These are phyloP conservation scores for Linnaemya vulpina DNA, from an alignment of 2,888 invertebrate genomes.

Conservation along the genomic window DNA sequence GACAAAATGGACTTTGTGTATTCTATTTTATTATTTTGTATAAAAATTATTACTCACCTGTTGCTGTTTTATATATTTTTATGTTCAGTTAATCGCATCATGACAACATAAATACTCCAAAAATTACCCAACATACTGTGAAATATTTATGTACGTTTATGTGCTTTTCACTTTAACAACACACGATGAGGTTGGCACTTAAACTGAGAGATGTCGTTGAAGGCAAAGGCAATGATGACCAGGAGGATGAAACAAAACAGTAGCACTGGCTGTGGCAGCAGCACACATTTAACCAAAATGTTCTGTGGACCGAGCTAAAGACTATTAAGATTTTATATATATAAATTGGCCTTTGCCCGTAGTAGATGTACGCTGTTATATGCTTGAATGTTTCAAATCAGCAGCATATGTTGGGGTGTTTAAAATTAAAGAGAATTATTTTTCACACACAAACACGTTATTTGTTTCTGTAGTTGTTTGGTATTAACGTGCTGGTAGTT, in stretches of 20 bases:
- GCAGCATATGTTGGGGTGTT: neutral
- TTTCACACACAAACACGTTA: neutral
- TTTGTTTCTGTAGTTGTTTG: neutral
- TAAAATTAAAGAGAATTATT: conserved; percentile 1
- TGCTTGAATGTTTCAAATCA: neutral
- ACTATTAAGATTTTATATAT: conserved; percentile 5
- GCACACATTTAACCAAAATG: conserved; percentile 76
- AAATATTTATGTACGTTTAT: conserved; percentile 35
- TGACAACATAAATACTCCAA: conserved; percentile 66
- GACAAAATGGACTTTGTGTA: conserved; percentile 2
- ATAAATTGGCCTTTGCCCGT: neutral
- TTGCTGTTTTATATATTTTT: conserved; percentile 56
- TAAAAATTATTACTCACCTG: conserved; percentile 62
- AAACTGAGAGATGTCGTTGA: conserved; percentile 31
- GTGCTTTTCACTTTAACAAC: conserved; percentile 32
- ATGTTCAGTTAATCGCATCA: conserved; percentile 65
- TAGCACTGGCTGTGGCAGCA: conserved; percentile 73
- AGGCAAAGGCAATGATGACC: conserved; percentile 37
- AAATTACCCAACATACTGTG: conserved; percentile 25
- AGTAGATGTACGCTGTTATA: neutral
- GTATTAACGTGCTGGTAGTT: neutral
- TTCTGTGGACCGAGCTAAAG: conserved; percentile 56
- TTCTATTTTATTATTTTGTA: conserved; percentile 18
- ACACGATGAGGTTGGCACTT: conserved; percentile 45
- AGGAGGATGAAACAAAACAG: conserved; percentile 49